Conservation (phyloP, 2,113 vertebrate genomes). For the Sisor rabdophorus region DNA sequence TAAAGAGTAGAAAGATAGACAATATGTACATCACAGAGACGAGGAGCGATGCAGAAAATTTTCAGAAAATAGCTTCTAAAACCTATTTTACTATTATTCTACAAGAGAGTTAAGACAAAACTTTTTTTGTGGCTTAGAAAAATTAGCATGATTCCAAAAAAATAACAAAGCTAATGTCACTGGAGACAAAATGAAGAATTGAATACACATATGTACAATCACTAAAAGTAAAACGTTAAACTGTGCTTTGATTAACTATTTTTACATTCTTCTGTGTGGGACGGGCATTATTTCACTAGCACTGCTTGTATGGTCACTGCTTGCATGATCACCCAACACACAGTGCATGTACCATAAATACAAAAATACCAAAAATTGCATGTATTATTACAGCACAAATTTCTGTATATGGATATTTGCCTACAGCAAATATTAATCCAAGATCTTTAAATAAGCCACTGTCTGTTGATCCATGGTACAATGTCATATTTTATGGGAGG, state of each 20-base stretch:
- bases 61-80: constrained; percentile 6
- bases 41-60: constrained; percentile 10
- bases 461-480: not conserved
- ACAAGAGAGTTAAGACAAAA: constrained; percentile 1
- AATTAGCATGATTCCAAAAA: not conserved
- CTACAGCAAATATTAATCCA: not conserved
- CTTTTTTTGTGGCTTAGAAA: not conserved
- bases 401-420: constrained; percentile 15
- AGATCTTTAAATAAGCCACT: not conserved
- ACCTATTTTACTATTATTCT: not conserved
- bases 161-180: not conserved
- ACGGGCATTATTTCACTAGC: not conserved
- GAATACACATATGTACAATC: constrained; percentile 9
- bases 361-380: constrained; percentile 32
- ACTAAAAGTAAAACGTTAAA: constrained; percentile 1
- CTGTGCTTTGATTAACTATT: constrained; percentile 21
- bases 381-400: constrained; percentile 23
- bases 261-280: not conserved
- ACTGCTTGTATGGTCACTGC: not conserved
- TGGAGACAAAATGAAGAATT: not conserved
- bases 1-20: constrained; percentile 36
- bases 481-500: constrained; percentile 18
- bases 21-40: constrained; percentile 64
- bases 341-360: constrained; percentile 4
- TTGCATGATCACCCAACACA: not conserved